Conservation (phyloP, 2,888 invertebrate genomes). For the Erannis defoliaria region DNA sequence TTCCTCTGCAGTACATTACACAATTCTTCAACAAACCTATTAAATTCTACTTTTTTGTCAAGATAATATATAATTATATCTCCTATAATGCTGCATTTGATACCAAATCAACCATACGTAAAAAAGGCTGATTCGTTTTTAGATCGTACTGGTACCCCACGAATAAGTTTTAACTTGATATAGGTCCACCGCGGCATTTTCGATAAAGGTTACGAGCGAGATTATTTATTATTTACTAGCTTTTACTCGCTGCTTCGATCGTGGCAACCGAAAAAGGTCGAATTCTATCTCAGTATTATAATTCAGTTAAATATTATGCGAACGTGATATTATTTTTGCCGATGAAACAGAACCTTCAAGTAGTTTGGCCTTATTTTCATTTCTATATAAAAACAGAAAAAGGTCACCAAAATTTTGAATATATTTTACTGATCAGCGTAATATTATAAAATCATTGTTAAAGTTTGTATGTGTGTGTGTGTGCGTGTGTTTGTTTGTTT, state of each 20-base stretch:
- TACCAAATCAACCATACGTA: conserved; percentile 9
- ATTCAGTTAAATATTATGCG: conserved; percentile 18
- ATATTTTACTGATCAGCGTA: no score
- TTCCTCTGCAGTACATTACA: no score
- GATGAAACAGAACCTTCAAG: not conserved
- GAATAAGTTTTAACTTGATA: conserved; percentile 36
- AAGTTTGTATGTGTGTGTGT: no score
- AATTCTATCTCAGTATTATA: conserved; percentile 26
- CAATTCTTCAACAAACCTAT: no score
- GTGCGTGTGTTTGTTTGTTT: no score
- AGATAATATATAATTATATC: not conserved
- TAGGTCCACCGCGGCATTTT: conserved; percentile 28
- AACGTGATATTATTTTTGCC: conserved; percentile 2
- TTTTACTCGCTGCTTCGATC: conserved; percentile 24
- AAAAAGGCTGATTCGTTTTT: conserved; percentile 22
- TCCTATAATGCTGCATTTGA: not conserved
- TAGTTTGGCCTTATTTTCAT: not conserved
- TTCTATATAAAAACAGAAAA: not conserved
- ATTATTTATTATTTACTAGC: conserved; percentile 41
- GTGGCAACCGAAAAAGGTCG: conserved; percentile 22
- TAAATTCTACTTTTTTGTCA: no score
- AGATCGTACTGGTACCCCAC: conserved; percentile 13
- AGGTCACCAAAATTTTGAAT: no score
- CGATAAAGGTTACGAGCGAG: conserved; percentile 35
- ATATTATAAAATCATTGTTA: no score